phyloP scores from a whole-genome alignment of 92 coral and sea anemone species.

The Chrysogorgia sp. region DNA sequence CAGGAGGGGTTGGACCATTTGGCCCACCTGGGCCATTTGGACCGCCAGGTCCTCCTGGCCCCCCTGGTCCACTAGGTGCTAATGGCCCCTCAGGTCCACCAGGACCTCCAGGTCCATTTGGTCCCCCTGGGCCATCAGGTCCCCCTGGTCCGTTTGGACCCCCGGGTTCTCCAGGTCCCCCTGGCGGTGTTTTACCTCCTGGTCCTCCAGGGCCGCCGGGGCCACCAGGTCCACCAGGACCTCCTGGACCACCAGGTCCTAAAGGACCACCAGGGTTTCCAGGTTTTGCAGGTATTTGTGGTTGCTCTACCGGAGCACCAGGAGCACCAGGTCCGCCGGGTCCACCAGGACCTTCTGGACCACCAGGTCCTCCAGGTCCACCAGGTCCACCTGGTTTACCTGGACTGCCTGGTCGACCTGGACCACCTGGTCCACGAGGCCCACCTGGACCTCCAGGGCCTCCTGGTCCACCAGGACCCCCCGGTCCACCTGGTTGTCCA shows the following conservation, averaged over 20 bases:
- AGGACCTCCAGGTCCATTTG: slow-evolving; percentile 77
- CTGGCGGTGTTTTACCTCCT: too few species aligned
- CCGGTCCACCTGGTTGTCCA: slow-evolving; percentile 71
- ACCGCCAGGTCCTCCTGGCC: slow-evolving; percentile 54
- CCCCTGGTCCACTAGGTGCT: slow-evolving; percentile 57
- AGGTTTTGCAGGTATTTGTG: slow-evolving; percentile 44
- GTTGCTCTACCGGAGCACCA: too few species aligned
- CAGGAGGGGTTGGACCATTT: slow-evolving; percentile 72
- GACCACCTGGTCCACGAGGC: slow-evolving; percentile 58
- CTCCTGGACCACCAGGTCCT: slow-evolving; percentile 71
- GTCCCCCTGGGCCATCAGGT: slow-evolving; percentile 78
- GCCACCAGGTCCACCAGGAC: slow-evolving; percentile 75
- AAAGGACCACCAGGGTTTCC: slow-evolving; percentile 63
- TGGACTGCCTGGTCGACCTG: slow-evolving; percentile 49
- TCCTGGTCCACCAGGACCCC: slow-evolving; percentile 69
- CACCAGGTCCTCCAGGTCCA: slow-evolving; percentile 76
- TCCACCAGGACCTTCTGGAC: slow-evolving; percentile 77
- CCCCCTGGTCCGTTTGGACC: slow-evolving; percentile 76
- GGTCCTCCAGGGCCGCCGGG: slow-evolving; percentile 81
- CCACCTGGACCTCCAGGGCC: slow-evolving; percentile 71
- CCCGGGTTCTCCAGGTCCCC: slow-evolving; percentile 68
- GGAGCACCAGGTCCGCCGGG: slow-evolving; percentile 76
- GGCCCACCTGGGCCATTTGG: slow-evolving; percentile 76
- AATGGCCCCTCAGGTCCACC: slow-evolving; percentile 73
- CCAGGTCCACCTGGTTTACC: slow-evolving; percentile 63